A percentile compares a stretch with the other conserved stretches of the same genome.
Evolutionary conservation across 2,888 invertebrate species (phyloP).

Genomic region (Troides helena): DNA sequence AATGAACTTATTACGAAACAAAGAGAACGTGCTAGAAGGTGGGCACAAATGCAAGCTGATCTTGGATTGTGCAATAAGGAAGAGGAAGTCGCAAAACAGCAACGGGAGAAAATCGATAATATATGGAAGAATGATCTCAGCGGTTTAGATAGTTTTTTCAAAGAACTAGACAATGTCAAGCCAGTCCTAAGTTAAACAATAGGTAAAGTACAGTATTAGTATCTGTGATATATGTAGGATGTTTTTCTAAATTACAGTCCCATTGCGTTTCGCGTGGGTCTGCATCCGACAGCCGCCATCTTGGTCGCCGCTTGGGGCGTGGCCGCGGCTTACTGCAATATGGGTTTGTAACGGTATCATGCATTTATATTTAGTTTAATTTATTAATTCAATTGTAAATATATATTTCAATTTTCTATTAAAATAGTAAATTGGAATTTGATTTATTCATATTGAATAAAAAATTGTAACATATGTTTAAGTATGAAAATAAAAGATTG

Average conservation of each 20-base stretch:
- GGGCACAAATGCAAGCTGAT: conserved; percentile 79
- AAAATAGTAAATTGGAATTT: conserved; percentile 68
- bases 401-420: conserved; percentile 73
- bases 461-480: conserved; percentile 78
- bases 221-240: conserved; percentile 79
- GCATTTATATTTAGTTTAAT: conserved; percentile 65
- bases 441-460: conserved; percentile 78
- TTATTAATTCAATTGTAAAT: conserved; percentile 44
- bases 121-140: conserved; percentile 82
- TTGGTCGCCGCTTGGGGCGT: conserved; percentile 80
- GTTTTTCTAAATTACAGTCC: conserved; percentile 80
- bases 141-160: conserved; percentile 84
- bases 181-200: conserved; percentile 59
- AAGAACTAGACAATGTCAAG: conserved; percentile 82
- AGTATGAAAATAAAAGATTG: conserved; percentile 74
- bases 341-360: conserved; percentile 82
- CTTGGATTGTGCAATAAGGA: conserved; percentile 70
- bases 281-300: conserved; percentile 78
- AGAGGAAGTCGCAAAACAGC: conserved; percentile 68
- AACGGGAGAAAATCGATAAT: conserved; percentile 71
- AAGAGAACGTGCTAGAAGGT: conserved; percentile 81
- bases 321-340: conserved; percentile 81
- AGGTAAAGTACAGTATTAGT: conserved; percentile 67
- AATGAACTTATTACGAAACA: conserved; percentile 82
- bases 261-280: conserved; percentile 80